phyloP scores from a whole-genome alignment of 1,140 invertebrate species.

The Achatina immaculata region DNA sequence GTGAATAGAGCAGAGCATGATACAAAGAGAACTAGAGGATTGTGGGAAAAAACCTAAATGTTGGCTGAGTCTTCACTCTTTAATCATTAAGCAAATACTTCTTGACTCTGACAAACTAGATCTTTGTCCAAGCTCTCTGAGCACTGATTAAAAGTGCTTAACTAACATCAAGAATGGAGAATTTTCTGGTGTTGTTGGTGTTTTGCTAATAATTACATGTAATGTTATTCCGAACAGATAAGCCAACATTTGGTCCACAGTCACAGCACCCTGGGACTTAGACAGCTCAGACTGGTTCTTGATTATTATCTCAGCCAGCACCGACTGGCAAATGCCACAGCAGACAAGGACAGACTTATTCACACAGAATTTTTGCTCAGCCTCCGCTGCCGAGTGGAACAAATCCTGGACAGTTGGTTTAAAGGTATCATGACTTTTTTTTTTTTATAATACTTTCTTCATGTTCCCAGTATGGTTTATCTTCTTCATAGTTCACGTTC shows the following conservation, averaged over 20 bases:
- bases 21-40: too few species aligned
- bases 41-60: too few species aligned
- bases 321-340: slow-evolving; percentile 22
- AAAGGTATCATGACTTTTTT: slow-evolving; percentile 48
- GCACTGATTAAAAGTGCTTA: too few species aligned
- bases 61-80: too few species aligned
- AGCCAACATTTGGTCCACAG: slow-evolving; percentile 16
- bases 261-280: slow-evolving; percentile 46
- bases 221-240: background rate
- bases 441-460: background rate
- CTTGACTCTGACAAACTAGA: too few species aligned
- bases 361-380: slow-evolving; percentile 59
- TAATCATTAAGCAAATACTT: too few species aligned
- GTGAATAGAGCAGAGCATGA: too few species aligned
- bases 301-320: slow-evolving; percentile 54
- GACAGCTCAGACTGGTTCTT: slow-evolving; percentile 61
- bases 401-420: slow-evolving; percentile 58
- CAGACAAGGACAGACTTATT: slow-evolving; percentile 47
- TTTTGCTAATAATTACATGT: too few species aligned
- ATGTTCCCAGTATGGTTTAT: background rate
- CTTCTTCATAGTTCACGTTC: background rate
- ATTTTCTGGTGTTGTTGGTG: too few species aligned
- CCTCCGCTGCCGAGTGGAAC: slow-evolving; percentile 55
- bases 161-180: too few species aligned
- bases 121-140: too few species aligned